Conservation (phyloP, 2,888 invertebrate species). For the Drosophila anomalata region DNA sequence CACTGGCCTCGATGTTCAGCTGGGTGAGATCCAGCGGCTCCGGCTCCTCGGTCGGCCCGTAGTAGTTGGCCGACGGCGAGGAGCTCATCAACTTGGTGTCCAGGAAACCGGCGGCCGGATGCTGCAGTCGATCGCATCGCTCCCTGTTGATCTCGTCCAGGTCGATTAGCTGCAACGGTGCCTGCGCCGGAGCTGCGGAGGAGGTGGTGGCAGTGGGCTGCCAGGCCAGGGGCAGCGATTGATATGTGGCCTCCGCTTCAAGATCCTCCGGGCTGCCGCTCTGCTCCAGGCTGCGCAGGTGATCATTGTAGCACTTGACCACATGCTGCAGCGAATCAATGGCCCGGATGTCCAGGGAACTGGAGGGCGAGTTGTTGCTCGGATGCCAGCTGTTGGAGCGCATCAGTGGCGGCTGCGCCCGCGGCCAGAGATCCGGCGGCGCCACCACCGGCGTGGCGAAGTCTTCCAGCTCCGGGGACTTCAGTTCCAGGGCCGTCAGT, state of each 20-base stretch:
- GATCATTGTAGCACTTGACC: conserved; percentile 81
- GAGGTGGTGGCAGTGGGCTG: conserved; percentile 3
- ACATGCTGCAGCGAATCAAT: conserved; percentile 82
- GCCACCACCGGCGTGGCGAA: conserved; percentile 88
- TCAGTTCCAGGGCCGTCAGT: conserved; percentile 88
- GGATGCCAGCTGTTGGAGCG: conserved; percentile 81
- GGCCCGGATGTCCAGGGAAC: conserved; percentile 81
- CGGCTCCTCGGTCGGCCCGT: conserved; percentile 91
- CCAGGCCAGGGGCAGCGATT: conserved; percentile 76
- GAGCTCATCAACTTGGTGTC: conserved; percentile 85
- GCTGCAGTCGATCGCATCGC: conserved; percentile 45
- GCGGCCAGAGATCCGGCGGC: conserved; percentile 88
- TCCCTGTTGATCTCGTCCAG: conserved; percentile 47
- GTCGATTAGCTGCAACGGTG: conserved; percentile 58
- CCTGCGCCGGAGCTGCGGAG: background rate
- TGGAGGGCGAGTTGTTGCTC: conserved; percentile 72
- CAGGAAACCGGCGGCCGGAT: conserved; percentile 82
- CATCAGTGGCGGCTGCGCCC: conserved; percentile 71
- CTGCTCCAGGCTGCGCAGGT: conserved; percentile 66
- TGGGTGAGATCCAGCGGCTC: conserved; percentile 94
- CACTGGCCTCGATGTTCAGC: conserved; percentile 93
- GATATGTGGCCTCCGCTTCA: conserved; percentile 61
- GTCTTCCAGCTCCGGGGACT: conserved; percentile 90
- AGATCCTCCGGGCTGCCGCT: conserved; percentile 10
- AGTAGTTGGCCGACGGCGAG: conserved; percentile 89